A percentile compares a stretch with the other conserved stretches of the same genome.
phyloP scores from a whole-genome alignment of 1,140 invertebrate species.

The Lepidurus packardi region DNA sequence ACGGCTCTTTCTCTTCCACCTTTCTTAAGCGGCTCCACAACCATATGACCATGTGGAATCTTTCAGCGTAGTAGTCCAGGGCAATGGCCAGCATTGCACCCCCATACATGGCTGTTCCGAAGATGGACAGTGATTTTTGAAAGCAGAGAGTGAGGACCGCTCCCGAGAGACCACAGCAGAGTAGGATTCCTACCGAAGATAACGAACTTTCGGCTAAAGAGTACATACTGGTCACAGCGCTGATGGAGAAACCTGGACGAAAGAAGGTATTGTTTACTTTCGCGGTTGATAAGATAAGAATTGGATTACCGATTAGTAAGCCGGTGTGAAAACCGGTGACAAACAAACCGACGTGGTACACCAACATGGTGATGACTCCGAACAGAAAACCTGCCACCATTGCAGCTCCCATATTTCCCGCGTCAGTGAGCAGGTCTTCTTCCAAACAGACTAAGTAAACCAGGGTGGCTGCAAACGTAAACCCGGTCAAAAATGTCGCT shows the following conservation, averaged over 20 bases:
- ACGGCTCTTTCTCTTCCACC: conserved; percentile 51
- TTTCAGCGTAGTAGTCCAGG: conserved; percentile 71
- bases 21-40: conserved; percentile 53
- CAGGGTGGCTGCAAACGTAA: conserved; percentile 73
- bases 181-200: conserved; percentile 61
- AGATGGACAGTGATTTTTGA: conserved; percentile 57
- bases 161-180: conserved; percentile 60
- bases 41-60: conserved; percentile 63
- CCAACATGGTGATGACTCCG: conserved; percentile 71
- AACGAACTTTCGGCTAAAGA: conserved; percentile 53
- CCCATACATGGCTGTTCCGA: conserved; percentile 70
- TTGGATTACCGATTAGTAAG: conserved; percentile 51
- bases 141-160: conserved; percentile 67
- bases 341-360: conserved; percentile 76
- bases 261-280: too few species aligned
- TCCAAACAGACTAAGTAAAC: conserved; percentile 72
- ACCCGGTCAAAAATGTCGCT: conserved; percentile 81
- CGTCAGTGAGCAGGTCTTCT: conserved; percentile 63
- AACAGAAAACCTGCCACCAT: conserved; percentile 67
- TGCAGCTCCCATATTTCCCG: conserved; percentile 67
- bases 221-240: conserved; percentile 54
- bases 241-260: conserved; percentile 45
- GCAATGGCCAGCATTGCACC: conserved; percentile 63
- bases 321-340: conserved; percentile 76
- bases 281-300: too few species aligned